Evolutionary conservation across 2,797 vertebrate species (phyloP), one percentile per base, ranked within the genome.

Genomic region (Thamnophis elegans): DNA sequence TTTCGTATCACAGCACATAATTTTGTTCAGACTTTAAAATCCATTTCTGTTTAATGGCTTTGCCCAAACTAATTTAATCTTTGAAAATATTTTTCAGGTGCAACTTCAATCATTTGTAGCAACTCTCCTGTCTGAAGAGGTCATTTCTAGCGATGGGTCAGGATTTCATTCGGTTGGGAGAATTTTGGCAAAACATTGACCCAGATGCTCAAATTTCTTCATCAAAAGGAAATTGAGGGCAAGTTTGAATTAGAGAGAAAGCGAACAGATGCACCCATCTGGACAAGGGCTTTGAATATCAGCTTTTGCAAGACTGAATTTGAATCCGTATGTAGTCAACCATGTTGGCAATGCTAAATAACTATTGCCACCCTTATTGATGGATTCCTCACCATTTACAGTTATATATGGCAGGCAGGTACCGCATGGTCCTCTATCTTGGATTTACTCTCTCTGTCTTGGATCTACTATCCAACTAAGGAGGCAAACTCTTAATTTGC

Each of bases 1-100:
- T 93, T 97, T 94, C 90, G 88, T 92, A 96, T 95, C 95, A 87
- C 78, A 92, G 96, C 89, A 93, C 95, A 95, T 94, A 96, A 92
- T 94, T 96, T 97, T 95, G 28, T 65, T 10, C 89, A 92, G 97
- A 96, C 92, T 96, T 95, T 94, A 54, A 85, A 78, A 92, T 36
- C 36, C 94, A 95, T 86, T 94, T 96, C 94, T 95, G 91, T 95
- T 97, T 68, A 89, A 88, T 92, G 94, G 94, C 94, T 93, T 85
- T 91, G 1, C 11, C 91, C 60, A 82, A 47, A 47, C 36, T 82
- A 82, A 42, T 12, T 10, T 82, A 47, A 47, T 47, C 20, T 82
- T 47, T 47, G 42, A 82, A 82, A 82, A 47, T 47, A 82, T 47
- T 82, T 82, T 82, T 82, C 78, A 47, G 42, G 42, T 82, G 78